Percentiles rank a stretch among this genome's conserved stretches.
Conservation (phyloP, 1,140 invertebrate genomes). For the Ooceraea biroi region DNA sequence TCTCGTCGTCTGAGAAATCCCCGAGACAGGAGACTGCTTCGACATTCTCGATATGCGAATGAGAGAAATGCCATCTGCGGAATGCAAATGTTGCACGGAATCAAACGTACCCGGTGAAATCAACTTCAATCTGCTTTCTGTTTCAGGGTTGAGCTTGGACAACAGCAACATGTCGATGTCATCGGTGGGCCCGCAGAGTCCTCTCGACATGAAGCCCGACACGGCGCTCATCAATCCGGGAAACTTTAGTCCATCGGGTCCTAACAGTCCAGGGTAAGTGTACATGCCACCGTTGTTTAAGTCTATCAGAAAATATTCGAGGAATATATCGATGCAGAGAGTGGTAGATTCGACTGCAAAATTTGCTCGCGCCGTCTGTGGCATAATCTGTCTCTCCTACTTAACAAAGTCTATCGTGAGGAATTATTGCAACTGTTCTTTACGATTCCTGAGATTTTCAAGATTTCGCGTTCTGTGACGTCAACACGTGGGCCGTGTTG, state of each 20-base stretch:
- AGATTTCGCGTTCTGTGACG: neutral
- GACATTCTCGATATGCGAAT: neutral
- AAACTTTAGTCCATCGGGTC: conserved; percentile 89
- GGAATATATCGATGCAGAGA: neutral
- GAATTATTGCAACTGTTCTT: no score
- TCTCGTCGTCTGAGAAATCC: neutral
- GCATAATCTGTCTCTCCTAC: no score
- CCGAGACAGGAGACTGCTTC: no score
- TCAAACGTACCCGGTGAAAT: neutral
- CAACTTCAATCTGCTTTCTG: conserved; percentile 62
- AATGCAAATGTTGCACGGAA: neutral
- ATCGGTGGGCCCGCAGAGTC: conserved; percentile 92
- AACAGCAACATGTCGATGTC: conserved; percentile 89
- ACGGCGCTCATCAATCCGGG: conserved; percentile 90
- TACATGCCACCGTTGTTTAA: neutral
- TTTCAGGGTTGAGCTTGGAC: conserved; percentile 90
- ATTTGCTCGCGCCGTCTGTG: neutral
- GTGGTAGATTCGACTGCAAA: neutral
- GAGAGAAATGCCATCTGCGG: neutral
- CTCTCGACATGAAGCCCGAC: conserved; percentile 94
- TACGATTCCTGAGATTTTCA: neutral
- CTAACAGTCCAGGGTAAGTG: conserved; percentile 89
- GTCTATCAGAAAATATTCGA: neutral
- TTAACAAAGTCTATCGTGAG: no score
- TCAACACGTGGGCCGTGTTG: neutral